phyloP scores from a whole-genome alignment of 2,888 invertebrate genomes.

The Eupsilia transversa region DNA sequence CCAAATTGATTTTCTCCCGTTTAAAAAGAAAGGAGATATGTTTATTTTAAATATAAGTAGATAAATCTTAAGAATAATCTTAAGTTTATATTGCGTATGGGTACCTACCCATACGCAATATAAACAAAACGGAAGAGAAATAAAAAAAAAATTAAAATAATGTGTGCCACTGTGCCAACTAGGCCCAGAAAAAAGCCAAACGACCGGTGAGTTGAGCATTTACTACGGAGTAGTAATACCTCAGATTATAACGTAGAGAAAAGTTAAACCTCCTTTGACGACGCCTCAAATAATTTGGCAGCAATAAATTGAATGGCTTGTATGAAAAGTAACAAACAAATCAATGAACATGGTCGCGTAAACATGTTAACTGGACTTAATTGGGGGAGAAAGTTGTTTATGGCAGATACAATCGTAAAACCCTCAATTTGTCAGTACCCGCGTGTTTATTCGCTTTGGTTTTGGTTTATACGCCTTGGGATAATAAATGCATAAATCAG shows the following conservation, averaged over 20 bases:
- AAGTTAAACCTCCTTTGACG: background rate
- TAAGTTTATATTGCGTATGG: no score
- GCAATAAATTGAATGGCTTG: background rate
- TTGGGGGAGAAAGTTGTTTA: constrained; percentile 45
- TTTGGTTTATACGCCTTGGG: background rate
- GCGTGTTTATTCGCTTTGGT: background rate
- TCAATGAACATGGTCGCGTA: constrained; percentile 24
- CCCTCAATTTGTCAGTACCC: background rate
- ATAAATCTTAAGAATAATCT: no score
- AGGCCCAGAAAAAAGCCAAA: background rate
- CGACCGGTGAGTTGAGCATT: background rate
- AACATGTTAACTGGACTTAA: constrained; percentile 38
- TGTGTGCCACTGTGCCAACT: background rate
- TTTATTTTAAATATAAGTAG: no score
- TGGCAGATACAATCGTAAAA: constrained; percentile 14
- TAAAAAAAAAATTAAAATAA: no score
- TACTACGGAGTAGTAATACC: background rate
- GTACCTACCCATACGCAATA: background rate
- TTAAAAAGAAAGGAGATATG: background rate
- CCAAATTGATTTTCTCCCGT: background rate
- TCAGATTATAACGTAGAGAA: background rate
- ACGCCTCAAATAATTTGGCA: background rate
- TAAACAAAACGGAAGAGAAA: background rate
- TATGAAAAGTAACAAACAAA: constrained; percentile 23
- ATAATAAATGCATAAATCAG: background rate